These are phyloP conservation scores for Tragelaphus imberbis DNA, from an alignment of 2,113 vertebrate genomes.

Conservation along the genomic window DNA sequence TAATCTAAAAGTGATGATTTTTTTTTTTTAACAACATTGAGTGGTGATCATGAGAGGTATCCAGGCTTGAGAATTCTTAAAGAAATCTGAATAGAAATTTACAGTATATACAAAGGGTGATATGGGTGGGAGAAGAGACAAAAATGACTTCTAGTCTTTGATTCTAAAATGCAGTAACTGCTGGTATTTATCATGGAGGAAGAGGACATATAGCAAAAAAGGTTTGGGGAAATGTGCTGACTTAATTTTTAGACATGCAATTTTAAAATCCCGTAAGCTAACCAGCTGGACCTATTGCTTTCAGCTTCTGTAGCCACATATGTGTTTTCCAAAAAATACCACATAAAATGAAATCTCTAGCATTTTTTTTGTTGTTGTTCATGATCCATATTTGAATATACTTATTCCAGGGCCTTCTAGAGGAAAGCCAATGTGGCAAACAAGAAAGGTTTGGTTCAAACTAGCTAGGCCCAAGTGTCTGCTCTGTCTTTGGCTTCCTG, in stretches of 20 bases:
- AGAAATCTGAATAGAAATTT: not conserved
- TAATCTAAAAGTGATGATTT: not conserved
- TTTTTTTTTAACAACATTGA: not conserved
- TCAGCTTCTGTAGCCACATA: not conserved
- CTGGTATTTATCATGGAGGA: not conserved
- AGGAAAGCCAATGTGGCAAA: not conserved
- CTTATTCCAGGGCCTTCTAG: not conserved
- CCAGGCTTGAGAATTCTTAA: not conserved
- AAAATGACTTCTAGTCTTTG: not conserved
- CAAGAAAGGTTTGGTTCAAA: not conserved
- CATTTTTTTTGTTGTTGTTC: not conserved
- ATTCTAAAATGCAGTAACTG: not conserved
- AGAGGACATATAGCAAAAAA: not conserved
- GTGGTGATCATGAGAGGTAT: not conserved
- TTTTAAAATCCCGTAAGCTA: not conserved
- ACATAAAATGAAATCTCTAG: not conserved
- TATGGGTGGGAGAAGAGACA: not conserved
- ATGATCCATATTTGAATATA: not conserved
- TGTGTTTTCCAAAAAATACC: not conserved
- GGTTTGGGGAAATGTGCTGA: not conserved
- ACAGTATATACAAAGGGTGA: not conserved
- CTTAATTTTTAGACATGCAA: not conserved
- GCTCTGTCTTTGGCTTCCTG: not conserved
- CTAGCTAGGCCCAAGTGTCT: not conserved
- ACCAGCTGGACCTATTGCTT: not conserved